Conservation (phyloP, 2,113 vertebrate species). For the Gallinago jamesoni region DNA sequence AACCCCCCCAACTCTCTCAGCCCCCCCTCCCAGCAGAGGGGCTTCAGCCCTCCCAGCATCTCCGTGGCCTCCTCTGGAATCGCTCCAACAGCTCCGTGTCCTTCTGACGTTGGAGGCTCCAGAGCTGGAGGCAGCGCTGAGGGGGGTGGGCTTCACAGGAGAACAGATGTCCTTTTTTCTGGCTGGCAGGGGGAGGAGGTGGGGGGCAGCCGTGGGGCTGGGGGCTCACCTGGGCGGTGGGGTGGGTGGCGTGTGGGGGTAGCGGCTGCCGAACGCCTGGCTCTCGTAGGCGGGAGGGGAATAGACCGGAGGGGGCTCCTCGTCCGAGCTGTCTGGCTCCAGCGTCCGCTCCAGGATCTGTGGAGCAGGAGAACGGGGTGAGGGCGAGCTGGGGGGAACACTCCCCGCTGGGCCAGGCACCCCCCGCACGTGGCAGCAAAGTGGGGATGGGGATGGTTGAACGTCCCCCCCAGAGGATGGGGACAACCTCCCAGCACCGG, state of each 20-base stretch:
- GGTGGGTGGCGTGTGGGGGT: slow-evolving; percentile 75
- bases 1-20: neutral
- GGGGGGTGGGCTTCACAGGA: neutral
- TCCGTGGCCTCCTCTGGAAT: neutral
- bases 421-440: rapidly evolving
- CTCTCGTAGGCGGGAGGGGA: slow-evolving; percentile 92
- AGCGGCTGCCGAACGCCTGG: slow-evolving; percentile 79
- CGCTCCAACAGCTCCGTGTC: neutral
- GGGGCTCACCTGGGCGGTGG: slow-evolving; percentile 85
- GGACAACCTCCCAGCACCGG: neutral
- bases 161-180: neutral
- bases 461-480: rapidly evolving
- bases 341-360: slow-evolving; percentile 93
- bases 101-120: neutral
- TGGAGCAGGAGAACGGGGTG: neutral
- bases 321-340: slow-evolving; percentile 95
- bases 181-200: neutral
- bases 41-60: neutral
- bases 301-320: slow-evolving; percentile 95
- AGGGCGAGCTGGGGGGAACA: neutral
- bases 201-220: rapidly evolving
- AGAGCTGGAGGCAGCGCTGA: neutral
- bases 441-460: rapidly evolving
- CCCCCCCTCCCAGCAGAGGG: neutral
- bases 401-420: rapidly evolving